A percentile compares a stretch with the other conserved stretches of the same genome.
These are phyloP conservation scores for Diaperis boleti DNA, from an alignment of 2,888 invertebrate genomes.

Conservation along the genomic window DNA sequence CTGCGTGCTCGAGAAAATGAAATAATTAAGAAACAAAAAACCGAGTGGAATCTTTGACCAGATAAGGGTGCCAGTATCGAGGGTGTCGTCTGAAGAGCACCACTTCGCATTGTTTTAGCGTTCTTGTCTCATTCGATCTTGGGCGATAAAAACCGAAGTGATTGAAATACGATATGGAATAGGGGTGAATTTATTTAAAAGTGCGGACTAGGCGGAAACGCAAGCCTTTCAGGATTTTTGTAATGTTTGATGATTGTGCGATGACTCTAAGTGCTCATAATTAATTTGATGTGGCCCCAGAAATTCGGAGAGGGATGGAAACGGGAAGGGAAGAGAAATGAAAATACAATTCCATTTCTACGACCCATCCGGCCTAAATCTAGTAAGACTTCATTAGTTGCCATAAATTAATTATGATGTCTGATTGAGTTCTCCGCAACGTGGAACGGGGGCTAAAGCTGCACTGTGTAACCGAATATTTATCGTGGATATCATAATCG, in stretches of 20 bases:
- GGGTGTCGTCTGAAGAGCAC: conserved; percentile 54
- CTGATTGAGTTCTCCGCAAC: conserved; percentile 65
- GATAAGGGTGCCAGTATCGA: conserved; percentile 58
- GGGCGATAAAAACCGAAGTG: conserved; percentile 54
- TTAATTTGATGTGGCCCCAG: conserved; percentile 37
- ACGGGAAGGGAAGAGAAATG: conserved; percentile 35
- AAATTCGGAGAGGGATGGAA: conserved; percentile 33
- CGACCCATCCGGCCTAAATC: conserved; percentile 55
- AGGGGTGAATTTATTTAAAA: conserved; percentile 58
- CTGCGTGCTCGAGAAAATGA: conserved; percentile 9
- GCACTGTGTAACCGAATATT: conserved; percentile 30
- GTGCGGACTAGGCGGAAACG: conserved; percentile 45
- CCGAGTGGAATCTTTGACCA: conserved; percentile 41
- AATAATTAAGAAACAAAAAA: conserved; percentile 29
- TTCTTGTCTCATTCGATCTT: conserved; percentile 61
- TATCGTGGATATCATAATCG: conserved; percentile 6
- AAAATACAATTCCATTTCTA: conserved; percentile 50
- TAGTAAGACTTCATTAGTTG: conserved; percentile 63
- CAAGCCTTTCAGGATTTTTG: conserved; percentile 27
- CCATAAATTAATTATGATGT: conserved; percentile 66
- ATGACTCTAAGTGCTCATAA: conserved; percentile 40
- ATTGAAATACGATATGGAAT: conserved; percentile 58
- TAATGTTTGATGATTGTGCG: conserved; percentile 18
- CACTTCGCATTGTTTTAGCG: conserved; percentile 61
- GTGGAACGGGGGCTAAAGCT: conserved; percentile 32